Base-by-base conservation (phyloP, 2,797 vertebrate species). In the Trachops cirrhosus region DNA sequence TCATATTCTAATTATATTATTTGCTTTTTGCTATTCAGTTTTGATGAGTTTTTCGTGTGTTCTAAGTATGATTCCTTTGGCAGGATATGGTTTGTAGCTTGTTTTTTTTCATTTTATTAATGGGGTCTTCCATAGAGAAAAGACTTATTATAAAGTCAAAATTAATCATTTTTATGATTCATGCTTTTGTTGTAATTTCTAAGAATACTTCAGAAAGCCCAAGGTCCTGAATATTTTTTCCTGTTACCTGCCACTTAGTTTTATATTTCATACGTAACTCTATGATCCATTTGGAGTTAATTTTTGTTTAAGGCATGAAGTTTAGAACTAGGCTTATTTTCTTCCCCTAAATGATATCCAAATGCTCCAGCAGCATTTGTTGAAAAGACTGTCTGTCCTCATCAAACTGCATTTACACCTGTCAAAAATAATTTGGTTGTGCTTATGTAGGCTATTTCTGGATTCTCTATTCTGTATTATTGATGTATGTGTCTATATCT, bases 341-440 rank as follows among this genome's bases (percentile, higher is more conserved):
- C 46, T 37, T 54, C 11, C 22, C 50, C 93, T 94, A 77, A 92
- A 78, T 78, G 32, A 86, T 82, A 93, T n/a, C 34, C 46, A 93
- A 54, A 21, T 93, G 44, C n/a, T 80, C 21, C 54, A 92, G 54
- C 14, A 84, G 46, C 44, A 44, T 68, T 54, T 73, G 22, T 84
- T 93, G 24, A 86, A 90, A 87, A 85, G 50, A 90, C 44, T 75
- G 12, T 21, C 39, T n/a, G 70, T 46, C 79, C 70, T 83, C 59
- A 62, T 9, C 16, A 44, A 74, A 70, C 6, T 88, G 34, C 54
- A 52, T 91, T 70, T 85, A 18, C 14, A 71, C 19, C 22, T 89
- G 29, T 89, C 62, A 89, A 86, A 73, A 86, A 70, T 62, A 44
- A 64, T 71, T 62, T 71, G 32, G 62, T 26, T 91, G 2, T 89